Base-by-base conservation (phyloP, 2,113 vertebrate genomes). In the Oplegnathus fasciatus region DNA sequence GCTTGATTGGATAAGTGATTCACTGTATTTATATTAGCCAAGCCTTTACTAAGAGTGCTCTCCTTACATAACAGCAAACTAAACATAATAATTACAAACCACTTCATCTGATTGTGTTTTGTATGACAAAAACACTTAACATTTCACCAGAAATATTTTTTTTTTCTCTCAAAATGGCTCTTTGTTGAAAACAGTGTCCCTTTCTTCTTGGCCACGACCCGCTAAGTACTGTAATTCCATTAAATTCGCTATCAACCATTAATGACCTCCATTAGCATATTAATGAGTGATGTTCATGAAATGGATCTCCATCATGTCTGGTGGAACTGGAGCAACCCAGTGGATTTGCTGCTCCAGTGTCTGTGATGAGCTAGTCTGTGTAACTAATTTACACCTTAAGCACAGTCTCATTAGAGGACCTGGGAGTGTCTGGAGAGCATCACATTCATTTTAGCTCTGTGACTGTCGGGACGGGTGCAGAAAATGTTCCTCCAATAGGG, bases 241-340 rank as follows among this genome's bases (percentile, higher is more conserved):
- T 91, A 86, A 88, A 91, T 92, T 86, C 0, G 20, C 86, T 82
- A 86, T 92, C 86, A 91, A 86, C 72, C 88, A 90, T 89, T 93
- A 94, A 93, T 94, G 83, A 86, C 86, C 72, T 0, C 42, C 86
- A 94, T 94, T 94, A 91, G 85, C 93, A 94, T 94, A 94, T 94
- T 94, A 94, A 95, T 92, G 91, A 94, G 87, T 82, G 83, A 89
- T 87, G 89, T 92, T 90, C 86, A 69, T 86, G 86, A 89, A 91
- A 90, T 40, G 87, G 91, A 87, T 88, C 87, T 89, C 80, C 88
- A 87, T 87, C 89, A 80, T 83, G 82, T 90, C 87, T 89, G 62
- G 65, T 88, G 75, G 74, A 91, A 86, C 26, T 54, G 55, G 78
- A 85, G 87, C 84, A 69, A 58, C 91, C 90, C 90, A 64, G 72